These are phyloP conservation scores for Tenthredo notha DNA, from an alignment of 2,888 invertebrate genomes.

Conservation along the genomic window DNA sequence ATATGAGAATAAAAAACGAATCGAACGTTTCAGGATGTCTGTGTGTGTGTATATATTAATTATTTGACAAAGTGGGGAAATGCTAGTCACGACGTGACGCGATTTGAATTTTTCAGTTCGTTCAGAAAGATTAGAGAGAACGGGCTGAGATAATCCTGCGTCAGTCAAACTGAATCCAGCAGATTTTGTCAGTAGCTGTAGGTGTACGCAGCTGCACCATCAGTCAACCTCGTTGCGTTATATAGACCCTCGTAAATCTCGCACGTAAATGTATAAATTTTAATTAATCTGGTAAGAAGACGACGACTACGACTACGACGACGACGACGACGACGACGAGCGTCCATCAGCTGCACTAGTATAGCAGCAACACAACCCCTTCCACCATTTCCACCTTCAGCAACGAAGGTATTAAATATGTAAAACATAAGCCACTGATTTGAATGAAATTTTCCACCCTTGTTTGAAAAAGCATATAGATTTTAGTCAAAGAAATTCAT, in stretches of 20 bases:
- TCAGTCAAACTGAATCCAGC: slow-evolving; percentile 65
- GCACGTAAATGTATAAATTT: slow-evolving; percentile 59
- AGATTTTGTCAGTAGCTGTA: slow-evolving; percentile 56
- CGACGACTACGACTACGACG: too few relatives aligned
- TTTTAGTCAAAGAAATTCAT: neutral
- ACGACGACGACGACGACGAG: slow-evolving; percentile 54
- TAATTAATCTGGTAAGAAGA: slow-evolving; percentile 61
- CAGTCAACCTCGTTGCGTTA: slow-evolving; percentile 52
- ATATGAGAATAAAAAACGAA: neutral
- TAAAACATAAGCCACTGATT: neutral
- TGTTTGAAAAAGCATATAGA: neutral
- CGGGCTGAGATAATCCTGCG: slow-evolving; percentile 64
- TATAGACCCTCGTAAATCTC: slow-evolving; percentile 58
- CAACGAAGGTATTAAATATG: neutral
- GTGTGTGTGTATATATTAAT: neutral
- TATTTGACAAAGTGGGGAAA: slow-evolving; percentile 22
- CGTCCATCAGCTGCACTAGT: slow-evolving; percentile 21
- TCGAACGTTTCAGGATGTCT: neutral
- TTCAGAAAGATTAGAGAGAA: slow-evolving; percentile 55
- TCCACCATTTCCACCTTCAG: neutral
- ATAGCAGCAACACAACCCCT: neutral
- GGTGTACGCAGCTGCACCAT: slow-evolving; percentile 56
- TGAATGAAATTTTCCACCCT: neutral
- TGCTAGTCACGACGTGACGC: neutral
- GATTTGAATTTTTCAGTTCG: slow-evolving; percentile 60